Base-by-base conservation (phyloP, 92 coral and sea anemone species). In the Muricea muricata region DNA sequence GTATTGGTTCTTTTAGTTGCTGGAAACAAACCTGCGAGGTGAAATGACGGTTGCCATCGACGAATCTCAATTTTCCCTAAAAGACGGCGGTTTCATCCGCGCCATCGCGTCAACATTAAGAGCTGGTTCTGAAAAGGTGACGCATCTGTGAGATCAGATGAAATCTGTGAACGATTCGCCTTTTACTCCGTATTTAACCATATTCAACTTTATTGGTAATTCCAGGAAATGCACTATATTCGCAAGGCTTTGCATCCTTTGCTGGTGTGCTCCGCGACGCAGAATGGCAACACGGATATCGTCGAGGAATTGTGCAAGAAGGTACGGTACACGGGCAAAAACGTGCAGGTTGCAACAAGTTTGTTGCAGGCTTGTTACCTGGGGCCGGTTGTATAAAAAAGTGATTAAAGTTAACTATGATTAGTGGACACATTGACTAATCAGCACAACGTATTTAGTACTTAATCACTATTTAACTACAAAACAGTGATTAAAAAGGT, bases 221-320 rank as follows among this genome's bases (percentile, higher is more conserved):
- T 28, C 30, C 81, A 96, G 99, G 94, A 96, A 80, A 96, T 96
- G 99, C 86, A 92, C 47, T 92, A 84, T 77, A 89, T 96, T 46
- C 86, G 92, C 33, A 85, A 89, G 84, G 98, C 97, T 1, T 81
- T 96, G 50, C 83, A 92, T 48, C 99, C 99, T 8, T 90, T 96
- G 23, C 87, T 96, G 20, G 88, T 96, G 94, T 93, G 99, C 70
- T 96, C 93, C 32, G 99, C 99, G 0, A 88, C 99, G 18, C 93
- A 95, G 73, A 83, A 90, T 32, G 99, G 98, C 12, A 81, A 91
- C 73, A 86, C 89, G 0, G 80, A 87, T 6, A 92, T 92, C 2
- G 65, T 96, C 61, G 93, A 96, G 67, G 91, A 91, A 67, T 86
- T 96, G 18, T 77, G 92, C 28, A 63, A 84, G 10, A 97, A 94